Base-by-base conservation (phyloP, 2,888 invertebrate species). In the Cataglyphis cursor region DNA sequence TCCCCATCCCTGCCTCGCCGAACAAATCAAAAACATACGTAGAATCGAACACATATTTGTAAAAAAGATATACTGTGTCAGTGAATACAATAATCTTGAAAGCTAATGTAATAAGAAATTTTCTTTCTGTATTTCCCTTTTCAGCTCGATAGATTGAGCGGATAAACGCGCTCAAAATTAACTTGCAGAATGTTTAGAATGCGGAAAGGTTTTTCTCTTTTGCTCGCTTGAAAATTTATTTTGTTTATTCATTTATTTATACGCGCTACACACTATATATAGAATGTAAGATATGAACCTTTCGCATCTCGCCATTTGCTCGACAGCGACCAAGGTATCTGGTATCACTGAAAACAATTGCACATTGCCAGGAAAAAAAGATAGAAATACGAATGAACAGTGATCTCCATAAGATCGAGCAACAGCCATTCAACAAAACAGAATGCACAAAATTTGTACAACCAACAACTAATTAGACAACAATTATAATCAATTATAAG, bases 201-300 rank as follows among this genome's bases (percentile, higher is more conserved):
- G 9, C n/a, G 12, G 10, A 12, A 31, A 74, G 28, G 12, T 3
- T 31, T 61, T 18, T 62, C 44, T 70, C 18, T 41, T 12, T 57
- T 87, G 8, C n/a, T 85, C 84, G 64, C 81, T 88, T 89, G 84
- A 87, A 84, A 84, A 85, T 90, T 90, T 91, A 51, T 51, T 51
- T 51, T 51, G 2, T 51, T 51, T 8, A 51, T 51, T 51, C n/a
- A 51, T 51, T 51, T 51, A 91, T 90, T 90, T 90, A 90, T 90
- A 90, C 85, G 82, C 87, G 85, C 90, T 90, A 90, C 89, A 90
- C 84, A 89, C 35, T 70, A 90, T 90, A 90, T 90, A 90, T 90
- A 91, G 88, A 90, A 75, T 90, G 82, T 87, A 88, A 90, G 90
- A 90, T 90, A 90, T 90, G 90, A 87, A 89, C 73, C 81, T 84